These are phyloP conservation scores for Herpailurus yagouaroundi DNA, from an alignment of 2,113 vertebrate species.

Conservation along the genomic window DNA sequence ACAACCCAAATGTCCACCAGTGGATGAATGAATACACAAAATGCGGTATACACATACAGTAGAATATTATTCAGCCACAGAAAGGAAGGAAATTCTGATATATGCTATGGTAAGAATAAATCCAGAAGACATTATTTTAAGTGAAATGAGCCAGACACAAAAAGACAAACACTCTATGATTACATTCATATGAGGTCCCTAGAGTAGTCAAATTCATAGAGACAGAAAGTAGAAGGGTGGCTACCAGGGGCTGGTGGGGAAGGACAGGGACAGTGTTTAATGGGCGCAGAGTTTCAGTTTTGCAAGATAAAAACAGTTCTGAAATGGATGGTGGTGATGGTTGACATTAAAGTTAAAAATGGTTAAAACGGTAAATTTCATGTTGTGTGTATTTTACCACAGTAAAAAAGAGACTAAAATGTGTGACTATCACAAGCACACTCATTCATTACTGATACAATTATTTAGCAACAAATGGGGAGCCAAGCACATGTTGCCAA, in stretches of 20 bases:
- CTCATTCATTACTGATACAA: not conserved
- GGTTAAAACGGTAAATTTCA: not conserved
- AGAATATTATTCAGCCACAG: not conserved
- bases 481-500: not conserved
- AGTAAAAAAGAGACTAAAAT: not conserved
- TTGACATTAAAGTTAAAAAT: not conserved
- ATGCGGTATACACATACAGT: not conserved
- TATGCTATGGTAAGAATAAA: too few relatives aligned
- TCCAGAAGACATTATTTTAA: not conserved
- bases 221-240: not conserved
- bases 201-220: not conserved
- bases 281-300: not conserved
- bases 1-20: too few relatives aligned
- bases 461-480: not conserved
- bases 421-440: not conserved
- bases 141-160: not conserved
- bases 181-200: not conserved
- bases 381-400: not conserved
- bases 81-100: not conserved
- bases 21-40: too few relatives aligned
- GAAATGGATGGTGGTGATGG: not conserved
- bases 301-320: not conserved
- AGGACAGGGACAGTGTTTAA: not conserved
- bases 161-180: not conserved
- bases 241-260: not conserved